Evolutionary conservation across 2,888 invertebrate species (phyloP), one percentile per base, ranked within the genome.

Genomic region (Apotomis betuletana): DNA sequence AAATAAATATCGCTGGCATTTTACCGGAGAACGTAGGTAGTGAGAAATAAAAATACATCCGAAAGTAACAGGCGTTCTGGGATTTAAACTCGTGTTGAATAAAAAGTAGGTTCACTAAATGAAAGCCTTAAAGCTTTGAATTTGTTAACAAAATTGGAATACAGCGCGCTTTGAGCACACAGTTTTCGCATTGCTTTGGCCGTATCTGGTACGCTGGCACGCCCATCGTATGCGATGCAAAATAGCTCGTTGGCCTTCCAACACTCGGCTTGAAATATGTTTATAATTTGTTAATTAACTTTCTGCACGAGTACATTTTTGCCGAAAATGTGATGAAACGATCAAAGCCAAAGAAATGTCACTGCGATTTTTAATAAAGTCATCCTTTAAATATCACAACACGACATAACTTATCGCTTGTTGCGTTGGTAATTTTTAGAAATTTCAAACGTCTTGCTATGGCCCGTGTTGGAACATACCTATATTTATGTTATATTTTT

Each of bases 61-160:
- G 10, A 58, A 67, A 63, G 52, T 52, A 63, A 38, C 60, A 54
- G 36, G 58, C 36, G 57, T 51, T 9, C 57, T 27, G 38, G 59
- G 59, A 72, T 68, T 68, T 72, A 58, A 62, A 72, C 52, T 27
- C 15, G 54, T 67, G 67, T 63, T 52, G 52, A 59, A 63, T 60
- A 63, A 72, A 70, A 62, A 68, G 58, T 46, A 64, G 44, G 52
- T 46, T 68, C 54, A 38, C 46, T 68, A 72, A 72, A 72, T 68
- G 67, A 72, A 68, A 62, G 68, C 72, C 68, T 67, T 63, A 54
- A 57, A 61, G 63, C 68, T 63, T 72, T 68, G 62, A 59, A 62
- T 72, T 72, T 58, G 62, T 67, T 71, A 61, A 10, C 60, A 49
- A 61, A 67, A 67, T 61, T 61, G 60, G 57, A 67, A 58, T 36